Percentiles rank a stretch among this genome's conserved stretches.
Conservation (phyloP, 2,888 invertebrate species). For the Petrolisthes cinctipes region DNA sequence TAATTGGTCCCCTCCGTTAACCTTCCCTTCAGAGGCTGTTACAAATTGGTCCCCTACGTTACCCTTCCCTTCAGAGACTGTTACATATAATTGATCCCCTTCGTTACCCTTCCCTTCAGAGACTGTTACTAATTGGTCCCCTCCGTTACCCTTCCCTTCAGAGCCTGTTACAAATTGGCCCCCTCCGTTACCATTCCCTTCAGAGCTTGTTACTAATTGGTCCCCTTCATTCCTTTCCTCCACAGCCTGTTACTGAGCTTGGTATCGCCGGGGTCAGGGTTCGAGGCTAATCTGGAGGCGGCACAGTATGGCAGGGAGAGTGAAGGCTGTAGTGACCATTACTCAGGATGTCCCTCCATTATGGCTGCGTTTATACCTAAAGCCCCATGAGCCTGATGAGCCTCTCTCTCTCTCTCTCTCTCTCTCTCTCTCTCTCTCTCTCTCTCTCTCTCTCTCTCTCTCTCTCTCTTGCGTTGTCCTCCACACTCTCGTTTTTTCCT, state of each 20-base stretch:
- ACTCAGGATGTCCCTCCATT: constrained; percentile 5
- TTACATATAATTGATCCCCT: not conserved
- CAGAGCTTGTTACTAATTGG: not conserved
- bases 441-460: too few relatives aligned
- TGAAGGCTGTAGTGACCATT: constrained; percentile 17
- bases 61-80: not conserved
- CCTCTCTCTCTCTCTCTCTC: not conserved
- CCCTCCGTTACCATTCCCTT: not conserved
- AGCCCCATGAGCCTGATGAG: too few relatives aligned
- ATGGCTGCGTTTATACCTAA: not conserved
- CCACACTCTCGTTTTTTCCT: too few relatives aligned
- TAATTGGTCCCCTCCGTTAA: not conserved
- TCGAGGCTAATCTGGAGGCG: constrained; percentile 40
- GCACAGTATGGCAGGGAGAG: constrained; percentile 34
- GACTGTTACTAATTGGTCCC: not conserved
- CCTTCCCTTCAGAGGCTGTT: not conserved
- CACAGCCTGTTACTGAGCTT: constrained; percentile 35
- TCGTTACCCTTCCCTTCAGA: not conserved
- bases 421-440: not conserved
- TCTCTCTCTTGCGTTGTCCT: too few relatives aligned
- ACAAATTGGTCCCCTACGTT: not conserved
- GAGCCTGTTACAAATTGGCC: not conserved
- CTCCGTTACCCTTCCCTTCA: not conserved
- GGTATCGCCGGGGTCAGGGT: constrained; percentile 27
- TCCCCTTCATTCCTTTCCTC: not conserved